Base-by-base conservation (phyloP, 2,113 vertebrate genomes). In the Rhinoderma darwinii region DNA sequence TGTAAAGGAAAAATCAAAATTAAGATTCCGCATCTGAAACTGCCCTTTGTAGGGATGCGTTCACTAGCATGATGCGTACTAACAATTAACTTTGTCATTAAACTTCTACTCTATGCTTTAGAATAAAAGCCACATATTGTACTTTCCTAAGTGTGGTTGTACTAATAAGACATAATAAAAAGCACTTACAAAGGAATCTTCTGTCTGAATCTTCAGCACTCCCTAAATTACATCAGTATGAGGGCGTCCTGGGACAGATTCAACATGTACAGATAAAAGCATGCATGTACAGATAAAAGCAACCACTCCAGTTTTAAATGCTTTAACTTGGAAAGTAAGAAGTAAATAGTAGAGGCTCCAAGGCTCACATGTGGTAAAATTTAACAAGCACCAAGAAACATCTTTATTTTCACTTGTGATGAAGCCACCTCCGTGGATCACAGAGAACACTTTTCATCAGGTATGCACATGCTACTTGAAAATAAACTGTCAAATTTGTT, bases 121-220 rank as follows among this genome's bases (percentile, higher is more conserved):
- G 68, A 72, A 72, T 39, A 72, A 72, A 72, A 72, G 68, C 76
- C 50, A 78, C 76, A 59, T 37, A 80, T 35, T 39, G 35, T 80
- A 56, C 51, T 80, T 59, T 51, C 32, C 32, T 51, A 30, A 78
- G 75, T 78, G 32, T 47, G 44, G 44, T 50, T 83, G 20, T 56
- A 61, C 63, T 30, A 61, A 82, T 82, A 63, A 61, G 59, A 82
- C 79, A 82, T 66, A 82, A 82, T 82, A 82, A 80, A 80, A 80
- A n/a, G 50, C 73, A 75, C 73, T 80, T 59, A 59, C 73, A 80
- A 80, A 56, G 35, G 77, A 80, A 80, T 80, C 77, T 56, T 54
- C 51, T 80, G 77, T 80, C 77, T 80, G 77, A 80, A 80, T 80
- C 50, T 80, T 80, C 77, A 80, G 43, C 51, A 80, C 51, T 56